Base-by-base conservation (phyloP, 2,113 vertebrate genomes). In the Balaenoptera acutorostrata region DNA sequence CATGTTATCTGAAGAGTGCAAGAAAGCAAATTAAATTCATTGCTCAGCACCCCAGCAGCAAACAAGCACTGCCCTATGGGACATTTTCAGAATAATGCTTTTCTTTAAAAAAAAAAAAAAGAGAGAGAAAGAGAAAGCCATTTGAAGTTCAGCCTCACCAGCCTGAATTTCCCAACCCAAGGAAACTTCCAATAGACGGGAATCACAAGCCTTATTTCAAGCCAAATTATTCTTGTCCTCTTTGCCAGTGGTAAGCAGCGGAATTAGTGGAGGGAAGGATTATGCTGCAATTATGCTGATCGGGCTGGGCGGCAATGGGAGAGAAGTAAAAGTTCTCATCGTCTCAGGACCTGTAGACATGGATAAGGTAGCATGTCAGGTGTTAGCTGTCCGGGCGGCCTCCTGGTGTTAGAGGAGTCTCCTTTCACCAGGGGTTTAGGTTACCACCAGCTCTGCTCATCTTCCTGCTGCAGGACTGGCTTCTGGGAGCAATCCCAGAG, bases 311-410 rank as follows among this genome's bases (percentile, higher is more conserved):
- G 82, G 52, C 66, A 41, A 49, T 29, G 72, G 72, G 59, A 90
- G 71, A 44, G 49, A 41, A 71, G 92, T 41, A 8, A 64, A 25
- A 10, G 36, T 72, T 90, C 74, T 89, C 36, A 63, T 84, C 20
- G 1, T 78, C 69, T 57, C 87, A 89, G 61, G 49, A 68, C 86
- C 95, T 5, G 25, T 29, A 23, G 81, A 74, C 11, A 33, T 86
- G 96, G 96, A 94, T 97, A 97, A 88, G 93, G 96, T 97, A 95
- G 93, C 96, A n/a, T 96, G 96, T 96, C 96, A 97, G 98, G 96
- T 96, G 97, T 96, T 96, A 93, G 93, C 96, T 97, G 77, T 85
- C 97, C 96, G 31, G 89, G 95, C 75, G 95, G 92, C 74, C 95
- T 96, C 90, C 97, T 68, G 90, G 63, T 89, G 96, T 68, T 64